A percentile compares a stretch with the other conserved stretches of the same genome.
Conservation (phyloP, 2,113 vertebrate species). For the Grantiella picta region DNA sequence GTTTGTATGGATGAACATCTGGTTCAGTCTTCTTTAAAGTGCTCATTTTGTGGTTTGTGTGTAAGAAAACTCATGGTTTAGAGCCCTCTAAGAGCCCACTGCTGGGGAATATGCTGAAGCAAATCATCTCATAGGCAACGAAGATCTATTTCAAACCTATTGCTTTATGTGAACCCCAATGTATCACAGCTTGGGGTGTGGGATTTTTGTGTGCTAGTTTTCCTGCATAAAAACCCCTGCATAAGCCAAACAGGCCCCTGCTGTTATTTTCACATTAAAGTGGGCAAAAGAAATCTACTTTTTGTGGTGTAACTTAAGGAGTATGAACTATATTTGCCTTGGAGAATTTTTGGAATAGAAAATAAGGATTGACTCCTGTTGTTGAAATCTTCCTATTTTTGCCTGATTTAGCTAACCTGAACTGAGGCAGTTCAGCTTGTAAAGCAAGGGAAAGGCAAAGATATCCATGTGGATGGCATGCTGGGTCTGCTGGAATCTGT, state of each 20-base stretch:
- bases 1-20: neutral
- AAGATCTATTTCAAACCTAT: neutral
- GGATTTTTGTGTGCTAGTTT: neutral
- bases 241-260: neutral
- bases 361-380: neutral
- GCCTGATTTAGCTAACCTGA: neutral
- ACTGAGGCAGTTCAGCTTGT: neutral
- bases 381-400: neutral
- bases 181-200: neutral
- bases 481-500: neutral
- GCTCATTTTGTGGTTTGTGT: neutral
- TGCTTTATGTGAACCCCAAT: neutral
- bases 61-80: neutral
- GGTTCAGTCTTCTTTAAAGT: neutral
- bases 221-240: neutral
- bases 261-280: neutral
- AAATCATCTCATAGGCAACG: neutral
- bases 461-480: neutral
- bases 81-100: neutral
- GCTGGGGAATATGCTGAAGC: neutral
- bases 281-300: neutral
- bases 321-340: neutral
- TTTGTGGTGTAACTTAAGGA: neutral
- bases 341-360: neutral
- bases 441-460: neutral